A percentile compares a stretch with the other conserved stretches of the same genome.
These are phyloP conservation scores for Enteromius treurensis DNA, from an alignment of 2,797 vertebrate genomes.

Conservation along the genomic window DNA sequence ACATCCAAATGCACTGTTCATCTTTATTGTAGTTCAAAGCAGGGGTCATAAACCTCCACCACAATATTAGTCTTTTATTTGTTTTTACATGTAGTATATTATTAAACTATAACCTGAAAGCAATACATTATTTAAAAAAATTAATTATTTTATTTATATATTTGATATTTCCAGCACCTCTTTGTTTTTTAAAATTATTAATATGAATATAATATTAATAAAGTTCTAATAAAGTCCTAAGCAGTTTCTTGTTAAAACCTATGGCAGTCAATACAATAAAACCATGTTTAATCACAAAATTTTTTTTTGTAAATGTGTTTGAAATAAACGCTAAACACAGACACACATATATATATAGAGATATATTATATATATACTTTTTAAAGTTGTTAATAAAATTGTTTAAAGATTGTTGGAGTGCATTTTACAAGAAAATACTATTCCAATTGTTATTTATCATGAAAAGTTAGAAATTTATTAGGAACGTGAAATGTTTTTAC, in stretches of 20 bases:
- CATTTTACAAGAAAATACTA: not conserved
- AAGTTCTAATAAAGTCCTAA: not conserved
- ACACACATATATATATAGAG: not conserved
- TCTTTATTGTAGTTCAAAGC: not conserved
- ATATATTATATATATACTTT: not conserved
- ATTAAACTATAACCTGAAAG: not conserved
- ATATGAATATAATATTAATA: not conserved
- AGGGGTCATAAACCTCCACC: not conserved
- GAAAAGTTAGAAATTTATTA: not conserved
- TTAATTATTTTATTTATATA: no score
- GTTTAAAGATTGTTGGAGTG: not conserved
- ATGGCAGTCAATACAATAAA: not conserved
- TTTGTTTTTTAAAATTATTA: not conserved
- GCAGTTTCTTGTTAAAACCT: not conserved
- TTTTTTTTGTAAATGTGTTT: no score
- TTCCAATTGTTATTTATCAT: not conserved
- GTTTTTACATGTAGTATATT: not conserved
- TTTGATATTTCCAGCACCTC: not conserved
- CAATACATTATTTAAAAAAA: not conserved
- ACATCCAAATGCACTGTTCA: not conserved
- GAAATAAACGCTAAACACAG: not conserved
- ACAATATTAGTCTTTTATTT: not conserved
- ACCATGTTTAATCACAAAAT: not conserved
- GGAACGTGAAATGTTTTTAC: not conserved
- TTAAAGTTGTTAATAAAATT: not conserved